Base-by-base conservation (phyloP, 2,113 vertebrate genomes). In the Lophotis ruficrista region DNA sequence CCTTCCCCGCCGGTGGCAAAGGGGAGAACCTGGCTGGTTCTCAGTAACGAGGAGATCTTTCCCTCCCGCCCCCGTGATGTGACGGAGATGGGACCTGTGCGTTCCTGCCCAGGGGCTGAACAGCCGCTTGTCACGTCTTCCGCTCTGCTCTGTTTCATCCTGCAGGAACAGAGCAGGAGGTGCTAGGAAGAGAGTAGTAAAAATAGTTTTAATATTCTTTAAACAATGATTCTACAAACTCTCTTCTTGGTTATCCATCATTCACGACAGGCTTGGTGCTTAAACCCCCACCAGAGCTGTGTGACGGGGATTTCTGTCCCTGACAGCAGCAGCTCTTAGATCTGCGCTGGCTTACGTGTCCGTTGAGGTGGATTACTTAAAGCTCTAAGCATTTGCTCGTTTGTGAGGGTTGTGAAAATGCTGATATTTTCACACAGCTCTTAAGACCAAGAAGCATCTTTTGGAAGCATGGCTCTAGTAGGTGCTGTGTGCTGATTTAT, bases 111-210 rank as follows among this genome's bases (percentile, higher is more conserved):
- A 0, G 19, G 35, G 43, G 15, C 72, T 38, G 35, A 37, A 4
- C 31, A 19, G 57, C 61, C 6, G 3, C 8, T 1, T 5, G 1
- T 18, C 28, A 2, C 1, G 0, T 12, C 70, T 37, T 43, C 3
- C 12, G 22, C 54, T 80, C 47, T 33, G 33, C 4, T n/a, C 81
- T 51, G 17, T 56, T 78, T 72, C 58, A 50, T 56, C 68, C 50
- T 57, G 2, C 18, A 28, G 64, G 50, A 69, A 19, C 41, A 62
- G n/a, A 56, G 43, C 25, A 7, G 38, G 80, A 89, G 13, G 31
- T 89, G 31, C 50, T 17, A 38, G 54, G 54, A 57, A 58, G 10
- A 61, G 33, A 65, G 12, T 8, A 30, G n/a, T 75, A 50, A 78
- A 87, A 64, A 0, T 5, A 70, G 31, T 4, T 6, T 41, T 70